Conservation (phyloP, 2,113 vertebrate species). For the Edolisoma coerulescens region DNA sequence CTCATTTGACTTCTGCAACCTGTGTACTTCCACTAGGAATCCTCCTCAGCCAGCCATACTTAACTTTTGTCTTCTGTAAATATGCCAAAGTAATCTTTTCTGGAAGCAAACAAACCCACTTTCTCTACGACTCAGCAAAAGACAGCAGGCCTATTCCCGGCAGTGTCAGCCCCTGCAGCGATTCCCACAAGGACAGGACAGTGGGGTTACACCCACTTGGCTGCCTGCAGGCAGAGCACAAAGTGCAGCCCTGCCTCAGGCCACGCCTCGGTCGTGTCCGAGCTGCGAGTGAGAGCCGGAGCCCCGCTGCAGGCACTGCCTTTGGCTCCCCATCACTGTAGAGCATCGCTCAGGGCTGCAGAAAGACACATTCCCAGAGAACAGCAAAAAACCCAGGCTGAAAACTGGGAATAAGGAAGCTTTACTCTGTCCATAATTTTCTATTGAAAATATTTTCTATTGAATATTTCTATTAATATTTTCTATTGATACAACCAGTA, state of each 20-base stretch:
- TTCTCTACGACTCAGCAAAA: background rate
- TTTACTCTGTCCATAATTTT: background rate
- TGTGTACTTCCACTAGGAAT: background rate
- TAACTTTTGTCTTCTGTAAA: background rate
- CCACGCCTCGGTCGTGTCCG: fast-evolving
- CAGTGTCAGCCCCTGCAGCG: background rate
- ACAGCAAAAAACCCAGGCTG: background rate
- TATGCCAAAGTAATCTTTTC: background rate
- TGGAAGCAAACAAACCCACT: background rate
- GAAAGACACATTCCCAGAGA: background rate
- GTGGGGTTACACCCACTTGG: background rate
- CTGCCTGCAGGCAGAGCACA: background rate
- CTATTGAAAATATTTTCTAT: background rate
- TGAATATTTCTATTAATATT: background rate
- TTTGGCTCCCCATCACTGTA: fast-evolving
- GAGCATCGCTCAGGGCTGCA: background rate
- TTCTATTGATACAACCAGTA: background rate
- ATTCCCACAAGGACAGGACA: background rate
- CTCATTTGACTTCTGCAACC: background rate
- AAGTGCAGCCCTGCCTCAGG: background rate
- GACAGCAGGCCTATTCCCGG: background rate
- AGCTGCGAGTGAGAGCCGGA: fast-evolving
- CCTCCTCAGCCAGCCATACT: background rate
- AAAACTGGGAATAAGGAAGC: background rate
- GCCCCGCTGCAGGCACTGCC: background rate